phyloP scores from a whole-genome alignment of 2,113 vertebrate genomes.

The Platichthys stellatus region DNA sequence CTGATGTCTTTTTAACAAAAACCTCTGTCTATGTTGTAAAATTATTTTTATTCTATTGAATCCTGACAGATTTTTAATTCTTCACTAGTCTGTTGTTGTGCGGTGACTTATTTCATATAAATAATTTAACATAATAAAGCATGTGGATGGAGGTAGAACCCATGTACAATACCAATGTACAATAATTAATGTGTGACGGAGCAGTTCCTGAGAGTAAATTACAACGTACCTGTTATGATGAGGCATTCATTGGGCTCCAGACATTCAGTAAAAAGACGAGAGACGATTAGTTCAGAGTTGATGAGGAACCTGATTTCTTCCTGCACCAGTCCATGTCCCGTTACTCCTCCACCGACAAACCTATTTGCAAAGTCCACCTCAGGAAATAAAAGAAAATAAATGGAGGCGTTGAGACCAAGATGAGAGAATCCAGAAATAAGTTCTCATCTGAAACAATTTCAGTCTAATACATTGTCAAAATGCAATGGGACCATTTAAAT shows the following conservation, averaged over 20 bases:
- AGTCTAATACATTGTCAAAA: too few species aligned
- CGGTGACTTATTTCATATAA: neutral
- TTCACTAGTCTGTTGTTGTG: neutral
- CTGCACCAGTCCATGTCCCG: conserved; percentile 92
- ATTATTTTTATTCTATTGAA: too few species aligned
- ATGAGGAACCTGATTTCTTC: conserved; percentile 99
- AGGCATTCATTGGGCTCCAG: conserved; percentile 96
- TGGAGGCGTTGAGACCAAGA: too few species aligned
- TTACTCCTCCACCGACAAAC: conserved; percentile 95
- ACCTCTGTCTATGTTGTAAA: too few species aligned
- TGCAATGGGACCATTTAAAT: too few species aligned
- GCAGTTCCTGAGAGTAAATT: neutral
- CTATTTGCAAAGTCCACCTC: conserved; percentile 99
- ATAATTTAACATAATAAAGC: neutral
- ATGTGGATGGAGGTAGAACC: neutral
- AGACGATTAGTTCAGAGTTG: conserved; percentile 95
- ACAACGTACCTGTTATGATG: conserved; percentile 91
- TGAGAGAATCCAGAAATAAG: too few species aligned
- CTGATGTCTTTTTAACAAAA: too few species aligned
- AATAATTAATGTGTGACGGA: neutral
- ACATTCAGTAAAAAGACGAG: conserved; percentile 95
- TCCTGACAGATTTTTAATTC: too few species aligned
- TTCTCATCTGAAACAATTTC: too few species aligned
- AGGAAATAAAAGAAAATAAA: conserved; percentile 27
- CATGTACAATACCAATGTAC: too few species aligned